phyloP scores from a whole-genome alignment of 2,888 invertebrate genomes.

The Phrixothrix hirtus region DNA sequence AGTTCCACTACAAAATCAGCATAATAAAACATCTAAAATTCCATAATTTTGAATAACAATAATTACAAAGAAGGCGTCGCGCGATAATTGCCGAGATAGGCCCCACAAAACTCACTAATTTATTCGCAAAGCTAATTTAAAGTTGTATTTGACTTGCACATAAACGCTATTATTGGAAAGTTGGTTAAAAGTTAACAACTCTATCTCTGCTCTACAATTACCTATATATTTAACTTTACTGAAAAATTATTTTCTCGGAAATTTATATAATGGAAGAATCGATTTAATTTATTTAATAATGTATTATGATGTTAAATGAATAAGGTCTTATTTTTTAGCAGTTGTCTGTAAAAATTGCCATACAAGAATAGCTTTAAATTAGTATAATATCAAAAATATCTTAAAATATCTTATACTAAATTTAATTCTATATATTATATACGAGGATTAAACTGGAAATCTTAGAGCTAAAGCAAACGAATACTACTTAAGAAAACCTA shows the following conservation, averaged over 20 bases:
- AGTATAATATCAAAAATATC: too few species aligned
- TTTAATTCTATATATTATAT: too few species aligned
- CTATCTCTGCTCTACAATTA: conserved; percentile 46
- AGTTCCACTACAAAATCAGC: conserved; percentile 53
- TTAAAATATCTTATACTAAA: too few species aligned
- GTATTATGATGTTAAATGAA: not conserved
- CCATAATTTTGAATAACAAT: conserved; percentile 58
- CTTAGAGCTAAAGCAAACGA: too few species aligned
- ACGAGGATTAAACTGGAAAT: too few species aligned
- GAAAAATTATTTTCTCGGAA: conserved; percentile 22
- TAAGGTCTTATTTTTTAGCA: too few species aligned
- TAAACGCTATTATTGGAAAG: conserved; percentile 58
- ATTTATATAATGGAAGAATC: not conserved
- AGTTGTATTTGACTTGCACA: conserved; percentile 59
- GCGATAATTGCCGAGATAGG: conserved; percentile 57
- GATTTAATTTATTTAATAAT: not conserved
- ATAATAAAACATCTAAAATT: conserved; percentile 57
- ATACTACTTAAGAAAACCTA: too few species aligned
- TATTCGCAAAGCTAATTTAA: conserved; percentile 58
- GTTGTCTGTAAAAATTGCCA: too few species aligned
- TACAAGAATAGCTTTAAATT: too few species aligned
- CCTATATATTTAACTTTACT: conserved; percentile 39
- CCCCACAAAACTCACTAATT: conserved; percentile 57
- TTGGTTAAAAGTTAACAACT: conserved; percentile 57
- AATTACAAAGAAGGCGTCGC: conserved; percentile 56